Conservation (phyloP, 2,113 vertebrate species). For the Uropsilus gracilis region DNA sequence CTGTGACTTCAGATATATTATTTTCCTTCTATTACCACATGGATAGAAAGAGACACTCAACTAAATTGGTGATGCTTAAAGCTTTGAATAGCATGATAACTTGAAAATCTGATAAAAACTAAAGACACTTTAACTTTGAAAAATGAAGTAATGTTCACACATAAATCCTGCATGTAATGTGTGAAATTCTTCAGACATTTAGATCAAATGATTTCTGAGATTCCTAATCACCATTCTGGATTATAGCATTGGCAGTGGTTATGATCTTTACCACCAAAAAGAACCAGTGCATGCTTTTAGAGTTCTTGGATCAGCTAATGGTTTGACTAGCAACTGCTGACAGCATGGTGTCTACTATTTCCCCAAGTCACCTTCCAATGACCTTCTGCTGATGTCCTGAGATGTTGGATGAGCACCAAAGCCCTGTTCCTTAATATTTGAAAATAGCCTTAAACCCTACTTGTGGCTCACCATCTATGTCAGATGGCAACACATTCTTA, state of each 20-base stretch:
- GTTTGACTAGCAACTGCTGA: background rate
- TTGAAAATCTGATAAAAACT: background rate
- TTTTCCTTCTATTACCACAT: background rate
- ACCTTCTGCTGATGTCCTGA: background rate
- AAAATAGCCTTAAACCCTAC: background rate
- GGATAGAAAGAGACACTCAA: background rate
- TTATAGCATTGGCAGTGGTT: background rate
- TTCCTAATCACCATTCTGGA: background rate
- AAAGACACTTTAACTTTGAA: background rate
- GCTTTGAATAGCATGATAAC: background rate
- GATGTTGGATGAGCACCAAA: background rate
- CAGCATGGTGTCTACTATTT: accelerated
- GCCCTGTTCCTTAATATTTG: background rate
- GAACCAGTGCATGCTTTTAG: background rate
- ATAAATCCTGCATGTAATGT: background rate
- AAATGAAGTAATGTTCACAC: background rate
- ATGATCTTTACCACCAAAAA: background rate
- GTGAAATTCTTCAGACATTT: background rate
- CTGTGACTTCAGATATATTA: slow-evolving; percentile 4
- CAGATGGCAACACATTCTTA: background rate
- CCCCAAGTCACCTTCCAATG: background rate
- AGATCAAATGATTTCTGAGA: background rate
- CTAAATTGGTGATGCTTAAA: background rate
- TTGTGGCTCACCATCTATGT: background rate
- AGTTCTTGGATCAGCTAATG: background rate